phyloP scores from a whole-genome alignment of 2,888 invertebrate species.

The Drosophila lutescens region DNA sequence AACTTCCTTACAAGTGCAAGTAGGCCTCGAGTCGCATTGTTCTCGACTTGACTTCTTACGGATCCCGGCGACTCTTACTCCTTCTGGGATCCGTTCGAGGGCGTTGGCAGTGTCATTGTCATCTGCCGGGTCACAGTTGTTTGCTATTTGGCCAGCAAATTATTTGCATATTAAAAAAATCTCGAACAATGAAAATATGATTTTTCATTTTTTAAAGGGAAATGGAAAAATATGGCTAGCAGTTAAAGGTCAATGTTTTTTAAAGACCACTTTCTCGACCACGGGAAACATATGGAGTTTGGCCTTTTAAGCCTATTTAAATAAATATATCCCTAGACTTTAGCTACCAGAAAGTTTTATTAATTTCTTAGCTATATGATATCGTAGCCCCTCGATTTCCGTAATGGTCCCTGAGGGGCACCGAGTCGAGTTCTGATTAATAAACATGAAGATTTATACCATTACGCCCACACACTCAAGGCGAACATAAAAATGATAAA shows the following conservation, averaged over 20 bases:
- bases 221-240: conserved; percentile 12
- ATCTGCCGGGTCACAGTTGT: conserved; percentile 79
- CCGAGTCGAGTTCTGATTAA: conserved; percentile 63
- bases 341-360: not conserved
- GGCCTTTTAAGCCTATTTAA: too few species aligned
- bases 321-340: too few species aligned
- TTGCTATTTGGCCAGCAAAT: conserved; percentile 78
- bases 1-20: conserved; percentile 61
- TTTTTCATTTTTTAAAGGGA: conserved; percentile 24
- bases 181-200: conserved; percentile 40
- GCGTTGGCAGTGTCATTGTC: conserved; percentile 74
- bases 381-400: not conserved
- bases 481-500: conserved; percentile 68
- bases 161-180: conserved; percentile 73
- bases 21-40: conserved; percentile 70
- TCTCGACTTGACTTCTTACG: conserved; percentile 77
- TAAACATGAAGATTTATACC: conserved; percentile 76
- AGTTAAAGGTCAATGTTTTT: conserved; percentile 21
- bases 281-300: too few species aligned
- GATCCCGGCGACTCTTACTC: conserved; percentile 46
- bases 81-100: conserved; percentile 39
- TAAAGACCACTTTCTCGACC: not conserved
- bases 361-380: not conserved
- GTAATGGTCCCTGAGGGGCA: conserved; percentile 56
- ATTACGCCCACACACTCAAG: conserved; percentile 75